Evolutionary conservation across 2,113 vertebrate genomes (phyloP).

Genomic region (Poeciliopsis occidentalis): DNA sequence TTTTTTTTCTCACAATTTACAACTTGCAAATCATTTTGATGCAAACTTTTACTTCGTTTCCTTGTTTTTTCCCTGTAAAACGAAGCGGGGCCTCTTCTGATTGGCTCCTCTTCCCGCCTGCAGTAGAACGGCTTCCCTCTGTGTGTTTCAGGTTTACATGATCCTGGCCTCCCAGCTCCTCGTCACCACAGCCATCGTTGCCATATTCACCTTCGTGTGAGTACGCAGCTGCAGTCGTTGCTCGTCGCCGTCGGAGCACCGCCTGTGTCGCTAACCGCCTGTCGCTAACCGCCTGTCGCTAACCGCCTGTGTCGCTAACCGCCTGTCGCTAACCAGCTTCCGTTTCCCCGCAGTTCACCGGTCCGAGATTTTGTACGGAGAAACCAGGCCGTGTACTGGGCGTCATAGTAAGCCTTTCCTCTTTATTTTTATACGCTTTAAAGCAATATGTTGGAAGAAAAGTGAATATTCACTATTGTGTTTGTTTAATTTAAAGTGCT

Average conservation of each 20-base stretch:
- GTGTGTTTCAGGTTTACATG: slow-evolving; percentile 86
- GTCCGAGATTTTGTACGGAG: slow-evolving; percentile 69
- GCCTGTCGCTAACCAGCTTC: background rate
- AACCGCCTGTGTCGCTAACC: too few species aligned
- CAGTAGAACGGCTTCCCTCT: background rate
- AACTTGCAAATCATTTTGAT: too few species aligned
- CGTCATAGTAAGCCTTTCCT: slow-evolving; percentile 87
- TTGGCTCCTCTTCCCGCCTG: too few species aligned
- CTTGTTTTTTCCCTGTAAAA: too few species aligned
- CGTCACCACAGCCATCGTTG: slow-evolving; percentile 86
- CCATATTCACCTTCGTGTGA: slow-evolving; percentile 88
- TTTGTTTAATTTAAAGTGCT: slow-evolving; percentile 72
- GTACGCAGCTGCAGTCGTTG: slow-evolving; percentile 35
- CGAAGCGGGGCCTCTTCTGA: too few species aligned
- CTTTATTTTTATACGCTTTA: accelerated
- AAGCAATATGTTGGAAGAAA: background rate
- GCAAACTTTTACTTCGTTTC: background rate
- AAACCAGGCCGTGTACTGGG: slow-evolving; percentile 85
- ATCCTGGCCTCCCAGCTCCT: slow-evolving; percentile 90
- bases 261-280: too few species aligned
- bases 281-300: too few species aligned
- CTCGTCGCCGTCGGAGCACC: background rate
- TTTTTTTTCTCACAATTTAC: too few species aligned
- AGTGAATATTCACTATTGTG: background rate
- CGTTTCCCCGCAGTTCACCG: slow-evolving; percentile 66